Evolutionary conservation across 2,888 invertebrate species (phyloP).

Genomic region (Branchipolynoe longqiensis): DNA sequence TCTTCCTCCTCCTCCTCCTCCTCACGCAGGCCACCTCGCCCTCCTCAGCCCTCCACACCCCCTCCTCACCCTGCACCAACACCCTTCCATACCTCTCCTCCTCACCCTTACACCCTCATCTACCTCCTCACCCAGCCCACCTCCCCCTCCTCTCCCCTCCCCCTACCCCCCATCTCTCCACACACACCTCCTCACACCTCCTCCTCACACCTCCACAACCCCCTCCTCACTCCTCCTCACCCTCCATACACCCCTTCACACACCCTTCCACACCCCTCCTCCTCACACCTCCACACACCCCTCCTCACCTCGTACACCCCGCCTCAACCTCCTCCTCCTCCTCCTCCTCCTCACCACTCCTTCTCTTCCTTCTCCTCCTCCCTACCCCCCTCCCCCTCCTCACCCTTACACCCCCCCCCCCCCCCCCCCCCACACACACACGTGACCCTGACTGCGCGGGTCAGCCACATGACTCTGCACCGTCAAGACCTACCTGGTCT

Average conservation of each 20-base stretch:
- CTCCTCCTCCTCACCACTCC: neutral
- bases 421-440: neutral
- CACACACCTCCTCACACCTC: no score
- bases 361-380: neutral
- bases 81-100: neutral
- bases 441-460: constrained; percentile 6
- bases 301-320: neutral
- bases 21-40: no score
- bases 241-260: no score
- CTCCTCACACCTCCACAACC: no score
- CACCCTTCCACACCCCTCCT: no score
- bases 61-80: no score
- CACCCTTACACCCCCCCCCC: neutral
- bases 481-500: constrained; percentile 35
- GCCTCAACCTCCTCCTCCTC: neutral
- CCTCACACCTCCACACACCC: no score
- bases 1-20: no score
- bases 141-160: constrained; percentile 12
- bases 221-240: no score
- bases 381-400: neutral
- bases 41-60: no score
- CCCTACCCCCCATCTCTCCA: no score
- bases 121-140: neutral
- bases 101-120: neutral
- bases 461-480: constrained; percentile 27